Percentiles rank a stretch among this genome's conserved stretches.
Evolutionary conservation across 2,797 vertebrate genomes (phyloP).

Genomic region (Ctenosaura bakeri): DNA sequence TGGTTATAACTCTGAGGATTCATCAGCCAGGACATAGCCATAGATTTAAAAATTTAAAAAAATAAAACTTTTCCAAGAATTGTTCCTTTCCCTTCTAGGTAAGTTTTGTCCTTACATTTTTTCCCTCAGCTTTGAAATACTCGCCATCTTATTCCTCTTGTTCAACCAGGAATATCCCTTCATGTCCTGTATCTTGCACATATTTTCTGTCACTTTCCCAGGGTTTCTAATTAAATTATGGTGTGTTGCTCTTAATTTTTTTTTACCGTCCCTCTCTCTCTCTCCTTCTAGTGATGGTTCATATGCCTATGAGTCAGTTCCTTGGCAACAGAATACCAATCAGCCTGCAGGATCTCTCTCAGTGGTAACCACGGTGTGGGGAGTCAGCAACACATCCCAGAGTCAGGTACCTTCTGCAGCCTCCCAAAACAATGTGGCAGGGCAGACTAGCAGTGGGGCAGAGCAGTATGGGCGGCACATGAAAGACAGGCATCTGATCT

Average conservation of each 20-base stretch:
- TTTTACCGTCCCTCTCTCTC: background rate
- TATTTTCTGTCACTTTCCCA: constrained; percentile 10
- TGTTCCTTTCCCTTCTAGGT: background rate
- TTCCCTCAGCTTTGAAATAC: background rate
- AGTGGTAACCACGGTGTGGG: constrained; percentile 98
- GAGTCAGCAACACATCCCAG: constrained; percentile 92
- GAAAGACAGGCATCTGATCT: background rate
- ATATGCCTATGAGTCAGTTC: constrained; percentile 91
- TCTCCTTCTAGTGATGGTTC: constrained; percentile 87
- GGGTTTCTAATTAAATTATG: constrained; percentile 70
- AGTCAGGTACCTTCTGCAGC: constrained; percentile 87
- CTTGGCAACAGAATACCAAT: constrained; percentile 93
- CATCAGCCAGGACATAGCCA: no score
- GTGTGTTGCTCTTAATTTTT: background rate
- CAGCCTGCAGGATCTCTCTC: constrained; percentile 94
- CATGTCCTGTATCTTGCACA: background rate
- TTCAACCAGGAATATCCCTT: background rate
- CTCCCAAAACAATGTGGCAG: background rate
- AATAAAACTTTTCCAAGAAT: no score
- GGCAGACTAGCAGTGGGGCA: background rate
- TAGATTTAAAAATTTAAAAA: no score
- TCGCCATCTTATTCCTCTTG: background rate
- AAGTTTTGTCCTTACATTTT: background rate
- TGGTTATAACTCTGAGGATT: no score
- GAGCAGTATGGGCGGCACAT: no score